phyloP scores from a whole-genome alignment of 2,888 invertebrate genomes.

The Myathropa florea region DNA sequence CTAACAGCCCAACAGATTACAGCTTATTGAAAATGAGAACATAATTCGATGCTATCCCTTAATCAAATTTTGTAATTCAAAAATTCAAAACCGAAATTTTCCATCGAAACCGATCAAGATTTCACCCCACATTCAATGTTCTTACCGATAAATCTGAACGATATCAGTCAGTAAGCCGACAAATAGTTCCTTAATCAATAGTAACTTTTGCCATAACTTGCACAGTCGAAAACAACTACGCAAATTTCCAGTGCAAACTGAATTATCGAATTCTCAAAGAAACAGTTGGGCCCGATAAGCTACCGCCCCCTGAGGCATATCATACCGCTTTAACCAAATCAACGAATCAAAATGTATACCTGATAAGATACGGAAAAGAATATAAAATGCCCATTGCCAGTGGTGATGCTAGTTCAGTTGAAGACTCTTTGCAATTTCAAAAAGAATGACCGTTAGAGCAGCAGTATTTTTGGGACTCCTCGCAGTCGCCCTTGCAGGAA shows the following conservation, averaged over 20 bases:
- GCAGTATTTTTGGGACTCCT: not conserved
- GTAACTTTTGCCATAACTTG: not conserved
- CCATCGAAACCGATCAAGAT: too few relatives aligned
- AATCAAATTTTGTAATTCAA: too few relatives aligned
- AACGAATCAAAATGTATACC: not conserved
- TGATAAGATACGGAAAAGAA: constrained; percentile 41
- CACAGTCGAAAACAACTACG: not conserved
- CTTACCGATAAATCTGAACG: not conserved
- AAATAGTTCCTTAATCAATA: too few relatives aligned
- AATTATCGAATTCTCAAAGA: not conserved
- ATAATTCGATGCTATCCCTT: too few relatives aligned
- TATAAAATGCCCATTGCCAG: constrained; percentile 33
- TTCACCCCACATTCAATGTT: too few relatives aligned
- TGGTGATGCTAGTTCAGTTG: not conserved
- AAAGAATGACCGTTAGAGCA: constrained; percentile 14
- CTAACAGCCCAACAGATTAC: too few relatives aligned
- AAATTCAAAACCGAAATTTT: too few relatives aligned
- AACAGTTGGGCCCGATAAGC: not conserved
- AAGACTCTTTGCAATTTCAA: not conserved
- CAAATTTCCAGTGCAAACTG: not conserved
- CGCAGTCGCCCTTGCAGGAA: constrained; percentile 13
- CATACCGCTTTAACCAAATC: not conserved
- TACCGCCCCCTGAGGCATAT: not conserved
- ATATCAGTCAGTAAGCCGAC: not conserved
- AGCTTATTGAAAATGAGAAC: too few relatives aligned